These are phyloP conservation scores for Tetraodon nigroviridis DNA, from an alignment of 2,113 vertebrate genomes.

Conservation along the genomic window DNA sequence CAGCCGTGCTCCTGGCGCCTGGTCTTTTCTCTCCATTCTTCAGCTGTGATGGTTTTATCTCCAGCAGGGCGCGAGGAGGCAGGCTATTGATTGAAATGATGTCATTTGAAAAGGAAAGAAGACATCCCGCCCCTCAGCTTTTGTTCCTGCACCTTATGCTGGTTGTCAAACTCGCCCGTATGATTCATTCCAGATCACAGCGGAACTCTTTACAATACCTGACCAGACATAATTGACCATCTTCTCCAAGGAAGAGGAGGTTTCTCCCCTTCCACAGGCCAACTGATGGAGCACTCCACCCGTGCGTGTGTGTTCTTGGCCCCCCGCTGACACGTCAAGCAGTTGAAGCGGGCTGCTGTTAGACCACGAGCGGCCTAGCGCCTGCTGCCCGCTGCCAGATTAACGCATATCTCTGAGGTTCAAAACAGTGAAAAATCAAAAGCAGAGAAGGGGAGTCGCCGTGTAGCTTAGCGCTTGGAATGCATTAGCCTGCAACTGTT, in stretches of 20 bases:
- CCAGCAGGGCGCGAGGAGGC: slow-evolving; percentile 50
- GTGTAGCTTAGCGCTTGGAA: slow-evolving; percentile 38
- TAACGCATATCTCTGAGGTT: slow-evolving; percentile 60
- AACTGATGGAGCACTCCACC: slow-evolving; percentile 28
- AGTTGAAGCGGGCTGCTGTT: slow-evolving; percentile 26
- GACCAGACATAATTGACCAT: slow-evolving; percentile 18
- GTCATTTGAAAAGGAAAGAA: slow-evolving; percentile 50
- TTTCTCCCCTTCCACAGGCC: slow-evolving; percentile 56
- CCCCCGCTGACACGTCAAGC: slow-evolving; percentile 47
- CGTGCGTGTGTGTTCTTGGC: slow-evolving; percentile 17
- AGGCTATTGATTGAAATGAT: slow-evolving; percentile 72
- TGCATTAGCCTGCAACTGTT: slow-evolving; percentile 58
- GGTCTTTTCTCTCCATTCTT: slow-evolving; percentile 35
- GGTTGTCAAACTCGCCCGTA: slow-evolving; percentile 1
- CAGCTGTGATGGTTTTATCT: slow-evolving; percentile 62
- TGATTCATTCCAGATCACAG: background rate
- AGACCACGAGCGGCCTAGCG: slow-evolving; percentile 37
- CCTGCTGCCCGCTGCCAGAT: slow-evolving; percentile 43
- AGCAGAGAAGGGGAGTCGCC: slow-evolving; percentile 6
- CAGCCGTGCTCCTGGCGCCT: slow-evolving; percentile 29
- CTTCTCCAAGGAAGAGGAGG: slow-evolving; percentile 33
- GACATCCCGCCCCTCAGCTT: slow-evolving; percentile 25
- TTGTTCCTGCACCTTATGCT: slow-evolving; percentile 11
- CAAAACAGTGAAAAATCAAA: slow-evolving; percentile 27
- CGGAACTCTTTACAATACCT: background rate